phyloP scores from a whole-genome alignment of 2,888 invertebrate species.

The Pediacus dermestoides region DNA sequence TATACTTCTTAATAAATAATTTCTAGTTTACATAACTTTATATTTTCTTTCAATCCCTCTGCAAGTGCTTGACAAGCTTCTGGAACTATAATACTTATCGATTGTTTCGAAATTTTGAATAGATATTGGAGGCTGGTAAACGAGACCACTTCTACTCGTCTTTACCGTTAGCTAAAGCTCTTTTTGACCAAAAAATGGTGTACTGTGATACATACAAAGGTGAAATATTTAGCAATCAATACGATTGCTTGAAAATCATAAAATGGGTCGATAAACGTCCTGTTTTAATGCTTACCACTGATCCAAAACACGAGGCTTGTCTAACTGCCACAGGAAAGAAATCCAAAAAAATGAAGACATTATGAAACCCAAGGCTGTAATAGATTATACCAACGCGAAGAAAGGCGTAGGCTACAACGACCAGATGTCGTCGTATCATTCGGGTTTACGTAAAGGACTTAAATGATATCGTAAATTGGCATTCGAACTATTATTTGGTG shows the following conservation, averaged over 20 bases:
- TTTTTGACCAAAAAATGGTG: not conserved
- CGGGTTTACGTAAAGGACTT: constrained; percentile 16
- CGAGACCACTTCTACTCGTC: not conserved
- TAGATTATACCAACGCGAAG: constrained; percentile 16
- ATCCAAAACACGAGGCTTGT: constrained; percentile 13
- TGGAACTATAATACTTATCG: constrained; percentile 12
- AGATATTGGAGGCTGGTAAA: no score
- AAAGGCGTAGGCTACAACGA: constrained; percentile 16
- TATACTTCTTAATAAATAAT: no score
- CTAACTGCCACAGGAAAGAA: constrained; percentile 13
- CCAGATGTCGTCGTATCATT: constrained; percentile 20
- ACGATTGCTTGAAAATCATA: constrained; percentile 14
- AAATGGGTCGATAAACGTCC: constrained; percentile 18
- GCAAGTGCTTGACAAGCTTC: constrained; percentile 12
- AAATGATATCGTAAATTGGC: constrained; percentile 22
- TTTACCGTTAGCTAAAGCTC: not conserved
- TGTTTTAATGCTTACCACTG: constrained; percentile 17
- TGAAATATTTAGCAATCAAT: constrained; percentile 18
- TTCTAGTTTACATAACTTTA: constrained; percentile 10
- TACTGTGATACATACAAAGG: constrained; percentile 10
- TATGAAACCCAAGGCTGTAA: constrained; percentile 16
- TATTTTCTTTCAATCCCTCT: constrained; percentile 12
- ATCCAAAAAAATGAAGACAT: constrained; percentile 14
- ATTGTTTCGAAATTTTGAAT: constrained; percentile 13
- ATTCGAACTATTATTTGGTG: constrained; percentile 19